Base-by-base conservation (phyloP, 1,140 invertebrate genomes). In the Leguminivora glycinivorella region DNA sequence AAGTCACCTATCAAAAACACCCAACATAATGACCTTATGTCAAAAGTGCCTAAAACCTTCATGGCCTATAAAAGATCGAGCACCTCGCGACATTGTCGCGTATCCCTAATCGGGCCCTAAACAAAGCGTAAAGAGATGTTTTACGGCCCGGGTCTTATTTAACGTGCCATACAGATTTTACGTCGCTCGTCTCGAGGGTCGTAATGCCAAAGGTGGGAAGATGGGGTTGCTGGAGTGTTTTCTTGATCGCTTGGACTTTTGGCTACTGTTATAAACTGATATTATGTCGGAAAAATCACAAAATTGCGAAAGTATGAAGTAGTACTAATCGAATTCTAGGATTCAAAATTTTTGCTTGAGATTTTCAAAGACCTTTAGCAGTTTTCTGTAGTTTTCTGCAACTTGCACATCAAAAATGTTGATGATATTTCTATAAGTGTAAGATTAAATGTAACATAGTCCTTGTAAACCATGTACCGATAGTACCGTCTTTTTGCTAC, bases 151-250 rank as follows among this genome's bases (percentile, higher is more conserved):
- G 79, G 80, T 73, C 83, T 83, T 85, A 85, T 83, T 85, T 83
- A 81, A 85, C 82, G 81, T 77, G 71, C 75, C 79, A 79, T 83
- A 83, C 83, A 76, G 83, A 85, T 85, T 85, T 82, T 85, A 85
- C 79, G 71, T 75, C 70, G 71, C 60, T 73, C 77, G 77, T 77
- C 76, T 78, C 74, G 75, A 73, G 75, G 73, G 58, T 29, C 58
- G 58, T 63, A 63, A 63, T 29, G n/a, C 14, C 26, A 22, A 17
- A 26, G 26, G 26, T 29, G 26, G 26, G 22, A 56, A 10, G 52
- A 17, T 12, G 12, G 52, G 52, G 52, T 25, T 58, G 56, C 17
- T 24, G 4, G 58, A 26, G 26, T 60, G 56, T 60, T 60, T n/a
- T 29, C 17, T 63, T 63, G 47, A 52, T 52, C 47, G 19, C n/a